A percentile compares a stretch with the other conserved stretches of the same genome.
These are phyloP conservation scores for Oplegnathus fasciatus DNA, from an alignment of 2,113 vertebrate genomes.

Conservation along the genomic window DNA sequence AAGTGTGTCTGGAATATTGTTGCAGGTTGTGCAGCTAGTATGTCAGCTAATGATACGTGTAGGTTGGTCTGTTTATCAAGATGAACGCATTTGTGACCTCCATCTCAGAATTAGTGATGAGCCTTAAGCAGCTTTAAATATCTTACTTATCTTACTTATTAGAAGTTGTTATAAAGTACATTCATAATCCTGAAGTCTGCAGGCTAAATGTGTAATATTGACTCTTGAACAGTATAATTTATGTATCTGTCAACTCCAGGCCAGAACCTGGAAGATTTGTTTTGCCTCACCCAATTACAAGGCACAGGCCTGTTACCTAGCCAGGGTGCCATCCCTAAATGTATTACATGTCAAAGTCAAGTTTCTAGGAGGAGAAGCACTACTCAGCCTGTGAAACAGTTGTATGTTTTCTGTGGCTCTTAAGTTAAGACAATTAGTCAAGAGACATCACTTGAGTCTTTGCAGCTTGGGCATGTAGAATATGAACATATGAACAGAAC, in stretches of 20 bases:
- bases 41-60: neutral
- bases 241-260: neutral
- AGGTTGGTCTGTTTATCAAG: neutral
- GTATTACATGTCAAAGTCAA: neutral
- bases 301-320: too few species aligned
- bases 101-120: neutral
- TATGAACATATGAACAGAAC: too few species aligned
- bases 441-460: too few species aligned
- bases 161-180: neutral
- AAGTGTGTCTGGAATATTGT: neutral
- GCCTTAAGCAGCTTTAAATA: neutral
- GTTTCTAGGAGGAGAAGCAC: neutral
- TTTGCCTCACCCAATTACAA: neutral
- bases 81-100: neutral
- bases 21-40: neutral
- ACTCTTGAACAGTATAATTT: neutral
- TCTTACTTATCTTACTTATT: too few species aligned
- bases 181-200: neutral
- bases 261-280: neutral
- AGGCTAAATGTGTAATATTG: neutral
- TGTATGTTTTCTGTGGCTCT: neutral
- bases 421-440: neutral
- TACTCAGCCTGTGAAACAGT: neutral
- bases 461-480: too few species aligned
- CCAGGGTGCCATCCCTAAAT: neutral